phyloP scores from a whole-genome alignment of 92 coral and sea anemone genomes.

The Heliopora coerulea region DNA sequence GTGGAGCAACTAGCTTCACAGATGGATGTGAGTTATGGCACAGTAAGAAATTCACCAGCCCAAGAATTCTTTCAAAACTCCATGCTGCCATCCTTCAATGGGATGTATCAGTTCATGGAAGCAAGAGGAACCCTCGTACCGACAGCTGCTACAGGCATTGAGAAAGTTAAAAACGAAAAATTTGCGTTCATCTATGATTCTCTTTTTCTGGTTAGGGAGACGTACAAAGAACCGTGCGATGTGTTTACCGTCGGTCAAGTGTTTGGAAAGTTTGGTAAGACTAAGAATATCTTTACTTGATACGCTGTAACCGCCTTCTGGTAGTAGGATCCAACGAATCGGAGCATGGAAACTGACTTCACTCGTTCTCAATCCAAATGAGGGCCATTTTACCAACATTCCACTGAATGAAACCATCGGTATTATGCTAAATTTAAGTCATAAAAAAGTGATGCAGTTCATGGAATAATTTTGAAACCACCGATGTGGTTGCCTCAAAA shows the following conservation, averaged over 20 bases:
- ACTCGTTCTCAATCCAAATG: too few relatives aligned
- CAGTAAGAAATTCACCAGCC: conserved; percentile 54
- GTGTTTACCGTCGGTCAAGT: conserved; percentile 59
- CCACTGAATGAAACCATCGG: too few relatives aligned
- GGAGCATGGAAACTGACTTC: too few relatives aligned
- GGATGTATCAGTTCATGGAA: conserved; percentile 68
- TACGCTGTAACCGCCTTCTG: too few relatives aligned
- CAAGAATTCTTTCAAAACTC: conserved; percentile 63
- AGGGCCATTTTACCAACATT: too few relatives aligned
- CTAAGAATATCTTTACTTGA: conserved; percentile 55
- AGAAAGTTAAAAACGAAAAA: conserved; percentile 58
- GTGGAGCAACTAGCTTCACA: conserved; percentile 75
- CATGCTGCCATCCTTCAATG: conserved; percentile 68
- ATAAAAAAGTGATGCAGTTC: too few relatives aligned
- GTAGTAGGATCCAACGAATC: too few relatives aligned
- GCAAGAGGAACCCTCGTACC: conserved; percentile 62
- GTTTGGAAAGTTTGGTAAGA: conserved; percentile 78
- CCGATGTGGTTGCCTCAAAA: too few relatives aligned
- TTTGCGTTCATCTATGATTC: conserved; percentile 86
- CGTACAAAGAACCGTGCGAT: conserved; percentile 71
- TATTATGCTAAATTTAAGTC: too few relatives aligned
- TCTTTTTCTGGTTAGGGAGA: conserved; percentile 65
- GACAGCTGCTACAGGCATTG: conserved; percentile 57
- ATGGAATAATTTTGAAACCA: too few relatives aligned
- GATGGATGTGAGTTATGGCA: conserved; percentile 63